Conservation (phyloP, 1,140 invertebrate genomes). For the Drosophila baimaii region DNA sequence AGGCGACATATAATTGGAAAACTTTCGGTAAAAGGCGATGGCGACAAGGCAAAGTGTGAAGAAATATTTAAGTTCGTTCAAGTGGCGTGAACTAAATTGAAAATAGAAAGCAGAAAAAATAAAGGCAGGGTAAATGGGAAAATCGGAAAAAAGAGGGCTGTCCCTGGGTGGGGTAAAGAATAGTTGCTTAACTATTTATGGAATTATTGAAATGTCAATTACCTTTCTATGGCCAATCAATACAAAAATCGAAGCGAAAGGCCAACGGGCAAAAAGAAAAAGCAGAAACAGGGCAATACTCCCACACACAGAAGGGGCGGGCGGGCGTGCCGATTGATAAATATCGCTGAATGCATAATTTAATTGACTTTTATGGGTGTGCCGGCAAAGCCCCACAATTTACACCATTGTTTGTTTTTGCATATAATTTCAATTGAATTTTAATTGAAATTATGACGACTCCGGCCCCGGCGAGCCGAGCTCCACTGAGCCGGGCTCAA, state of each 20-base stretch:
- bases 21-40: constrained; percentile 64
- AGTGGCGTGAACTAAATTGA: constrained; percentile 60
- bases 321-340: constrained; percentile 39
- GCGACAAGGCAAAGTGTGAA: constrained; percentile 71
- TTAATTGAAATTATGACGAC: constrained; percentile 77
- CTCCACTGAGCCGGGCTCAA: constrained; percentile 25
- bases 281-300: background rate
- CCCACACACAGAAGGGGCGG: background rate
- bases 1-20: constrained; percentile 78
- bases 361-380: constrained; percentile 54
- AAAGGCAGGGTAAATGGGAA: constrained; percentile 1
- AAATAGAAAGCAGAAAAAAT: constrained; percentile 38
- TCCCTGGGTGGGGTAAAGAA: constrained; percentile 2
- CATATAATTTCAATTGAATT: constrained; percentile 81
- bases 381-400: constrained; percentile 49
- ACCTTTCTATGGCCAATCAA: constrained; percentile 49
- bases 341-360: constrained; percentile 58
- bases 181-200: constrained; percentile 55
- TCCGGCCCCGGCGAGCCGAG: background rate
- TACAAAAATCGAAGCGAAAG: constrained; percentile 40
- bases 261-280: constrained; percentile 2
- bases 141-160: constrained; percentile 3
- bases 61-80: constrained; percentile 75
- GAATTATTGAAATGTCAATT: constrained; percentile 65
- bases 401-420: constrained; percentile 70